Conservation (phyloP, 2,797 vertebrate species). For the Adelosebastes latens region DNA sequence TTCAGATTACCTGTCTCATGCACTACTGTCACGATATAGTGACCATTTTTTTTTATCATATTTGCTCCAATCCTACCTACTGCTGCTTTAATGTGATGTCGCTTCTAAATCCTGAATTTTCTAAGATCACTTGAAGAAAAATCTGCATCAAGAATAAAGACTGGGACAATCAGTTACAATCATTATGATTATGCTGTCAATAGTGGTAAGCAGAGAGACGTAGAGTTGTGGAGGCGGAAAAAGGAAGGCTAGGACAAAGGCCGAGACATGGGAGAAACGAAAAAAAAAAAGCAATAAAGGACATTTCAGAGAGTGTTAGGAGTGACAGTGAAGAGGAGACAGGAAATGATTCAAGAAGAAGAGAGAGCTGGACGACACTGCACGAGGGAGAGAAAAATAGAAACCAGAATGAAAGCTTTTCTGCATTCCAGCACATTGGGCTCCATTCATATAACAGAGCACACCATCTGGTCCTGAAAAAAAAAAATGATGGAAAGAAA, state of each 20-base stretch:
- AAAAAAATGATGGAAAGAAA: background rate
- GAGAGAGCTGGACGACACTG: background rate
- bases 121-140: background rate
- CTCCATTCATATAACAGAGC: slow-evolving; percentile 27
- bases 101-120: background rate
- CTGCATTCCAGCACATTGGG: slow-evolving; percentile 3
- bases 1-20: too few relatives aligned
- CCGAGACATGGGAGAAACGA: background rate
- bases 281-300: background rate
- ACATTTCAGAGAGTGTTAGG: background rate
- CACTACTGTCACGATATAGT: too few relatives aligned
- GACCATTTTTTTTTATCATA: too few relatives aligned
- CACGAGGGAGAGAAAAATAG: background rate
- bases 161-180: background rate
- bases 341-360: background rate
- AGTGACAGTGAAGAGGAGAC: background rate
- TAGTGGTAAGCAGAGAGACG: background rate
- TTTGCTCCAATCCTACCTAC: too few relatives aligned
- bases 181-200: background rate
- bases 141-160: background rate
- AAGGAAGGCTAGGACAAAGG: background rate
- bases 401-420: slow-evolving; percentile 30
- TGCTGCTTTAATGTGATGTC: background rate
- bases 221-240: background rate
- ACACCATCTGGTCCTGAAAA: slow-evolving; percentile 35